Evolutionary conservation across 2,113 vertebrate species (phyloP), one percentile per base, ranked within the genome.

Genomic region (Scytalopus superciliaris): DNA sequence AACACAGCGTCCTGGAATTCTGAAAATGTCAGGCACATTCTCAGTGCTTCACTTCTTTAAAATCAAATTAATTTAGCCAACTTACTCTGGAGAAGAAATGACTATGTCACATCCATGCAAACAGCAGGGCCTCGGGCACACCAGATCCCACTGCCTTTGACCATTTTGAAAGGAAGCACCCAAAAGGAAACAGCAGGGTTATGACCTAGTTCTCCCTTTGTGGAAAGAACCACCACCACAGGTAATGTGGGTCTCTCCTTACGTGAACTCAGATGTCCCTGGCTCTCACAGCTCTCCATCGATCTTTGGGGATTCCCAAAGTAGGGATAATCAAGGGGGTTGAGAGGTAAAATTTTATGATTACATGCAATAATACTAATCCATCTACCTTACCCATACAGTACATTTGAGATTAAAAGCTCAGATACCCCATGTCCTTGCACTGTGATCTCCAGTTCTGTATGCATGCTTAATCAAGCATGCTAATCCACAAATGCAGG

Each of bases 21-120:
- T 96, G 92, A 95, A 97, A 97, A 96, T 95, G 96, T 94, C 96
- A 97, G 96, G 69, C 96, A 96, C 67, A 95, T 83, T 33, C 86
- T 96, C 90, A 95, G 92, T 33, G 86, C 90, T 94, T 96, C 90
- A 93, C 90, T 96, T 84, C 93, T 95, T 96, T 92, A 94, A 96
- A 97, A 96, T 94, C 84, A 92, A 93, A 95, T 96, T 91, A 93
- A 96, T 95, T 96, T 93, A 95, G 73, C 88, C 88, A 90, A 77
- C 86, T 95, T 87, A 89, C 69, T 82, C 76, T 52, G 66, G 69
- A 90, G 73, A 92, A 92, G 66, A 91, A 96, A 90, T 82, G 52
- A 92, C 1, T 1, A 88, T 78, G 70, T 25, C 77, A 89, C 83
- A 92, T 49, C 67, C 37, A 47, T 33, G 56, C 76, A 87, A 84